Evolutionary conservation across 1,140 invertebrate species (phyloP).

Genomic region (Zophobas morio): DNA sequence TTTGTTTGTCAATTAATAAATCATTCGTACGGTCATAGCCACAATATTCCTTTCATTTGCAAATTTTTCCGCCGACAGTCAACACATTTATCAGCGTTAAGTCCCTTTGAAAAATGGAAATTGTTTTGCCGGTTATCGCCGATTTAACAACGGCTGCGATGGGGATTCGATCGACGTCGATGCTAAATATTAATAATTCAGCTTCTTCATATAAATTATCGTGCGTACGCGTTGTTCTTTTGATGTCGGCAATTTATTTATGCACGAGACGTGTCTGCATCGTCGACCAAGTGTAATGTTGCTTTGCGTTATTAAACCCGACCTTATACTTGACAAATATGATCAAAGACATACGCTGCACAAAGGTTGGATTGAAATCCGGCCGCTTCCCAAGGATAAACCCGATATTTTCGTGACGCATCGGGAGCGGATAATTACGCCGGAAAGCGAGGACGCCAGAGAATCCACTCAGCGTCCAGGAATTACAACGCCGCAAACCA

Average conservation of each 20-base stretch:
- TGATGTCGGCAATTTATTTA: conserved; percentile 37
- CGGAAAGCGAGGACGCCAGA: too few species aligned
- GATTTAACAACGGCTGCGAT: conserved; percentile 6
- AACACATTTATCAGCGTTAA: conserved; percentile 37
- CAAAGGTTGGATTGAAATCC: conserved; percentile 29
- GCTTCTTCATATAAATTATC: conserved; percentile 25
- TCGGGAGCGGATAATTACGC: conserved; percentile 15
- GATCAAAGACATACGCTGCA: conserved; percentile 30
- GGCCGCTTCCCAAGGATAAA: conserved; percentile 25
- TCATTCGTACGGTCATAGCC: conserved; percentile 17
- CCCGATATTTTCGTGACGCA: conserved; percentile 9
- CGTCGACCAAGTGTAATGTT: conserved; percentile 35
- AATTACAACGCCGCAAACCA: not conserved
- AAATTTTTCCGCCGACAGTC: conserved; percentile 18
- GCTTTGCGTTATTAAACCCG: conserved; percentile 33
- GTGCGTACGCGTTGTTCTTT: conserved; percentile 28
- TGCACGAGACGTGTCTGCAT: conserved; percentile 35
- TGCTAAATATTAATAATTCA: conserved; percentile 29
- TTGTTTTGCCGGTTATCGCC: not conserved
- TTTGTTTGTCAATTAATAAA: conserved; percentile 42
- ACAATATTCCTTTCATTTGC: conserved; percentile 39
- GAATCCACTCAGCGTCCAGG: not conserved
- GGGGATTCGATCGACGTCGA: conserved; percentile 14
- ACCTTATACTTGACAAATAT: conserved; percentile 35
- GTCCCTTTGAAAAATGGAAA: conserved; percentile 24